Percentiles rank a stretch among this genome's conserved stretches.
Conservation (phyloP, 2,797 vertebrate genomes). For the Rhyacichthys aspro region DNA sequence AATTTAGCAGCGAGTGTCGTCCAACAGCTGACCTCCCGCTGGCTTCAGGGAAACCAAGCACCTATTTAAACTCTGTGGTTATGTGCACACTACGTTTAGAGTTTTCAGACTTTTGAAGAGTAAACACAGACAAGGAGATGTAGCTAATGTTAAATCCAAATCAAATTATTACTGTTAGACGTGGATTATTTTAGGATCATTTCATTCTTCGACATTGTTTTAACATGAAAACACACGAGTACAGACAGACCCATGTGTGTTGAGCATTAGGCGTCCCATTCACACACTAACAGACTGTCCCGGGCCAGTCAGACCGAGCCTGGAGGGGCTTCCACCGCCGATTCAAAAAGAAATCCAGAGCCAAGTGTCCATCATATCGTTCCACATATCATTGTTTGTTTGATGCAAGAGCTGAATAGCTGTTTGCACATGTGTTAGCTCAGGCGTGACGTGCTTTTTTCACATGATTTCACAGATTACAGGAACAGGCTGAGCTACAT, state of each 20-base stretch:
- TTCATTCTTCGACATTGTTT: no score
- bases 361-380: constrained; percentile 5
- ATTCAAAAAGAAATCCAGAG: constrained; percentile 36
- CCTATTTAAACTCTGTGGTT: no score
- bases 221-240: no score
- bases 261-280: constrained; percentile 61
- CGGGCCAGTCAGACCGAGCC: constrained; percentile 57
- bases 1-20: constrained; percentile 56
- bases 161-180: no score
- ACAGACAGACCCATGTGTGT: constrained; percentile 2
- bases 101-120: no score
- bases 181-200: no score
- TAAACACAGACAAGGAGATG: no score
- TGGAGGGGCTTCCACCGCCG: constrained; percentile 43
- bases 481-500: not conserved
- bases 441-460: not conserved
- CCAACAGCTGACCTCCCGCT: constrained; percentile 76
- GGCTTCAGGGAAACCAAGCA: constrained; percentile 52
- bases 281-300: no score
- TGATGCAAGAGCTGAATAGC: not conserved
- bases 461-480: not conserved
- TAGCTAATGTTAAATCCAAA: no score
- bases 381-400: constrained; percentile 2
- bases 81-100: no score
- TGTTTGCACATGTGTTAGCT: not conserved